phyloP scores from a whole-genome alignment of 2,888 invertebrate genomes.

The Lithophane ornitopus region DNA sequence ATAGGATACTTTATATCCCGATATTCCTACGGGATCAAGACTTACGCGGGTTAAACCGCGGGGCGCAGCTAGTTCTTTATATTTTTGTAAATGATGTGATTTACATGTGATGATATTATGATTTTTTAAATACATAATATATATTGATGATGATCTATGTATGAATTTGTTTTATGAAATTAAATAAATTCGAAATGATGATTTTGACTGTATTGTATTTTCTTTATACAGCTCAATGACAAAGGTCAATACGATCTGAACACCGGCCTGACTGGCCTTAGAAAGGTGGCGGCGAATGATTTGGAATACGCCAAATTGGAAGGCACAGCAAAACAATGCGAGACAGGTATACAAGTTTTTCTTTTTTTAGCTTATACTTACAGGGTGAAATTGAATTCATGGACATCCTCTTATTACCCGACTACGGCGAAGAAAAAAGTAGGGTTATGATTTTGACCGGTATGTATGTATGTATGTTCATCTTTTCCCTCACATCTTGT shows the following conservation, averaged over 20 bases:
- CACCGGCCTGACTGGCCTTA: conserved; percentile 3
- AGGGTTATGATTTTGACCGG: too few species aligned
- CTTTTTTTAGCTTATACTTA: not conserved
- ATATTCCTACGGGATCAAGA: too few species aligned
- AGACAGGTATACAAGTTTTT: conserved; percentile 17
- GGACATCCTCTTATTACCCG: too few species aligned
- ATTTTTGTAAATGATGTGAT: not conserved
- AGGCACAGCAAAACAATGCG: conserved; percentile 11
- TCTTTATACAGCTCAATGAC: conserved; percentile 28
- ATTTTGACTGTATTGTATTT: not conserved
- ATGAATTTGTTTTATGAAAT: not conserved
- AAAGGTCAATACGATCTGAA: conserved; percentile 35
- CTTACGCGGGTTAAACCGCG: too few species aligned
- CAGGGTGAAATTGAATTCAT: too few species aligned
- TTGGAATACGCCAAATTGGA: not conserved
- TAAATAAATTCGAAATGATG: not conserved
- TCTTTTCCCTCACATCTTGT: too few species aligned
- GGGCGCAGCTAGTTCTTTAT: too few species aligned
- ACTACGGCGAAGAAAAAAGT: too few species aligned
- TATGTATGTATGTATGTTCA: too few species aligned
- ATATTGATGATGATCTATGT: not conserved
- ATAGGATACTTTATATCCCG: too few species aligned
- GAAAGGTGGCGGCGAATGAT: conserved; percentile 13
- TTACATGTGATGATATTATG: not conserved
- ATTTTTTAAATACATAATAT: not conserved